Percentiles rank a stretch among this genome's conserved stretches.
Conservation (phyloP, 2,797 vertebrate genomes). For the Pipistrellus kuhlii region DNA sequence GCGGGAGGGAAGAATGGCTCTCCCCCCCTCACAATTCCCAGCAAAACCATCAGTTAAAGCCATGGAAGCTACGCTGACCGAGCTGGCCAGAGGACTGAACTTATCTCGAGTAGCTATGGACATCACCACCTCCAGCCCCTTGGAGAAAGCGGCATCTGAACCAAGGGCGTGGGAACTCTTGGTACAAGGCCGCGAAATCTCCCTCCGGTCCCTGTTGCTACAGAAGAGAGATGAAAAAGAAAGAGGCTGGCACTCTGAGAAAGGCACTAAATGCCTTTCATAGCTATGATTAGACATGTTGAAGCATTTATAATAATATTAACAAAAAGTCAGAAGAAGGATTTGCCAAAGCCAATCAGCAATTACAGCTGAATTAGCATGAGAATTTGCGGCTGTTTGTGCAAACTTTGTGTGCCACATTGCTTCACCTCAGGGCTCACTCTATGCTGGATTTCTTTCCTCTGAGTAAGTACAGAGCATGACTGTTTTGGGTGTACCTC, state of each 20-base stretch:
- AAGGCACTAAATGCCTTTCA: constrained; percentile 15
- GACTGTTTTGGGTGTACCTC: background rate
- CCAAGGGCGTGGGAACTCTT: background rate
- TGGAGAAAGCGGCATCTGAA: background rate
- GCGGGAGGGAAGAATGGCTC: background rate
- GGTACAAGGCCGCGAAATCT: background rate
- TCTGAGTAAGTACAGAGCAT: background rate
- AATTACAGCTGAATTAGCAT: background rate
- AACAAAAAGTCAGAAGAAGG: background rate
- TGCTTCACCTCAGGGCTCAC: background rate
- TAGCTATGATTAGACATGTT: background rate
- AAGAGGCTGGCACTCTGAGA: background rate
- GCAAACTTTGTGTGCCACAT: background rate
- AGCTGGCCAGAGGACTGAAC: background rate
- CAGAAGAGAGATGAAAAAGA: background rate
- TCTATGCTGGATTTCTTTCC: background rate
- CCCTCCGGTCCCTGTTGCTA: background rate
- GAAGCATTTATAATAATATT: constrained; percentile 29
- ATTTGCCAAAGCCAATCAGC: background rate
- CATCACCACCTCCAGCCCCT: background rate
- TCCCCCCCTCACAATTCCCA: background rate
- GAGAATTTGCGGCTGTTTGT: background rate
- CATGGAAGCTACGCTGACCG: background rate
- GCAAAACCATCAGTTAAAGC: background rate
- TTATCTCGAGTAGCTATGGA: background rate